phyloP scores from a whole-genome alignment of 2,888 invertebrate genomes.

The Nemapogon koenigi region DNA sequence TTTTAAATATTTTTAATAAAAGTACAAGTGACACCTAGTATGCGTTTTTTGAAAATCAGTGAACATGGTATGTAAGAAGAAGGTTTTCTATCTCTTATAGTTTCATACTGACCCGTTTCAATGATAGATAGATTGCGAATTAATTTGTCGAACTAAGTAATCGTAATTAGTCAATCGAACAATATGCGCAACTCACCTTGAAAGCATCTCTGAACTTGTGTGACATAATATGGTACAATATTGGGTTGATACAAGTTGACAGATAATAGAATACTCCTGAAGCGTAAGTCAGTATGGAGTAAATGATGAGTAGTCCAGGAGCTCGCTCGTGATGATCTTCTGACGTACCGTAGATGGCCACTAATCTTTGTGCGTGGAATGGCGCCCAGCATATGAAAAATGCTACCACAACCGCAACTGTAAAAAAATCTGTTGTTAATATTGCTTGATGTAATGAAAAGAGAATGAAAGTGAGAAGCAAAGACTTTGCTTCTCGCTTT shows the following conservation, averaged over 20 bases:
- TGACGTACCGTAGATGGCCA: slow-evolving; percentile 75
- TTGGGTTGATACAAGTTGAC: slow-evolving; percentile 91
- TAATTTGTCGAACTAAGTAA: no score
- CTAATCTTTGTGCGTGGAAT: slow-evolving; percentile 89
- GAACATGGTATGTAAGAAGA: no score
- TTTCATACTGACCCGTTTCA: no score
- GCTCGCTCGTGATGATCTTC: slow-evolving; percentile 41
- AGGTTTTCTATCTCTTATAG: no score
- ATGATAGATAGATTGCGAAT: no score
- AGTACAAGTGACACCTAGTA: no score
- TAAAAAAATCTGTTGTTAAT: no score
- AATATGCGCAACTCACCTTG: slow-evolving; percentile 77
- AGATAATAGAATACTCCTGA: slow-evolving; percentile 92
- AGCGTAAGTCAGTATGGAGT: slow-evolving; percentile 76
- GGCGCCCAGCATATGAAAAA: slow-evolving; percentile 93
- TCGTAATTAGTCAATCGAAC: no score
- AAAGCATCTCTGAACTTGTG: slow-evolving; percentile 93
- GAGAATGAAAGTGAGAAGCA: background rate
- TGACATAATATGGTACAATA: slow-evolving; percentile 94
- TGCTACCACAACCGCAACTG: slow-evolving; percentile 90
- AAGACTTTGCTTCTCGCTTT: no score
- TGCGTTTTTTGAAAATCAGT: no score
- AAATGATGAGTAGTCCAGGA: slow-evolving; percentile 60
- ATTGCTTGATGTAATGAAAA: background rate
- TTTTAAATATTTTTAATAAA: no score